Base-by-base conservation (phyloP, 2,113 vertebrate genomes). In the Perca schrenkii region DNA sequence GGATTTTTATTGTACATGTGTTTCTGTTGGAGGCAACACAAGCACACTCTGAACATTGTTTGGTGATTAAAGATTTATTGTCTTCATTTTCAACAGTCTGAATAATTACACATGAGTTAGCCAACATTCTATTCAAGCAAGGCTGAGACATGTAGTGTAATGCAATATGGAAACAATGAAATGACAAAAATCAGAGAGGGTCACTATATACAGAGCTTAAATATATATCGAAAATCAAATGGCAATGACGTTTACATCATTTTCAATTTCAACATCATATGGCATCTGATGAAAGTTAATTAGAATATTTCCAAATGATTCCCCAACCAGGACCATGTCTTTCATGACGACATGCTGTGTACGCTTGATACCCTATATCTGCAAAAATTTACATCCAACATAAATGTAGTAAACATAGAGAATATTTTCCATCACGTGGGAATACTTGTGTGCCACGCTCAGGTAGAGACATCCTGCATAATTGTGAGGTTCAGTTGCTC, bases 251-350 rank as follows among this genome's bases (percentile, higher is more conserved):
- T 91, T 92, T 79, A 92, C 79, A 90, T 93, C 66, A 92, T 80
- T 87, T 91, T 92, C 74, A 90, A 87, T 92, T 92, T 94, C 73
- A 91, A 92, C 90, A 93, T 95, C 85, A 94, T 96, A 96, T 96
- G 96, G 96, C 96, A 96, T 95, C 93, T 69, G 92, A 95, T 94
- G 88, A 93, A 78, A 87, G 77, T 86, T 69, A 90, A 88, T 92
- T 89, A 25, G 67, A 94, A 91, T 93, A 82, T 90, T 92, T 92
- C 87, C 87, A 89, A 92, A 93, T 89, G 61, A 89, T 86, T 85
- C 69, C 82, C 78, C 74, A 86, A 81, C 66, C 67, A 92, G 77
- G 82, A 91, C 81, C 85, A 88, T 79, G 73, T 85, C 56, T 83
- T 87, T 85, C 31, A 82, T 22, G 63, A 70, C 58, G n/a, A 89